These are phyloP conservation scores for Drosophila baimaii DNA, from an alignment of 1,140 invertebrate genomes.

Conservation along the genomic window DNA sequence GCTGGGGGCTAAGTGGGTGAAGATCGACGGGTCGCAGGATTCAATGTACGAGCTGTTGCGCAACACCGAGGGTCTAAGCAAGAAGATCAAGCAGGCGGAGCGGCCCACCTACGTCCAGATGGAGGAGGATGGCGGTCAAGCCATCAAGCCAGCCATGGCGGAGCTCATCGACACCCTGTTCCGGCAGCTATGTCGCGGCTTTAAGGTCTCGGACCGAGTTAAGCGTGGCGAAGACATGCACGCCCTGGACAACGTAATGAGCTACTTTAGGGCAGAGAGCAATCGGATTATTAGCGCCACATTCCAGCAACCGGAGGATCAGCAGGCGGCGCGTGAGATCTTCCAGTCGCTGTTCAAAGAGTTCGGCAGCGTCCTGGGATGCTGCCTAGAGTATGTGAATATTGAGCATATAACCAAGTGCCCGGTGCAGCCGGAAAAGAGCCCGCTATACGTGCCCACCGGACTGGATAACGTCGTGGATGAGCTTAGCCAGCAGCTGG, in stretches of 20 bases:
- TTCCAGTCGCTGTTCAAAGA: constrained; percentile 79
- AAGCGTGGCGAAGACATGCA: constrained; percentile 61
- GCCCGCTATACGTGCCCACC: constrained; percentile 76
- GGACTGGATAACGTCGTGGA: constrained; percentile 81
- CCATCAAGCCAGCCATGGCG: constrained; percentile 51
- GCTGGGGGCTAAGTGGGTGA: constrained; percentile 87
- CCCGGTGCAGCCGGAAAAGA: constrained; percentile 45
- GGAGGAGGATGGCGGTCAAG: constrained; percentile 11
- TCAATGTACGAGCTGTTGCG: constrained; percentile 73
- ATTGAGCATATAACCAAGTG: constrained; percentile 74
- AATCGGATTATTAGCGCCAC: constrained; percentile 43
- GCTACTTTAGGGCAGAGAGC: constrained; percentile 74
- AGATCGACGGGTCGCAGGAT: constrained; percentile 69
- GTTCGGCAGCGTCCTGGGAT: constrained; percentile 74
- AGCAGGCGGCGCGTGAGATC: constrained; percentile 62
- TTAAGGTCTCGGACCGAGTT: constrained; percentile 61
- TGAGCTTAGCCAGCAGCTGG: constrained; percentile 53
- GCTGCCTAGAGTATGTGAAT: constrained; percentile 76
- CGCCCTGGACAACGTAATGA: constrained; percentile 73
- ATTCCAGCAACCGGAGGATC: constrained; percentile 57
- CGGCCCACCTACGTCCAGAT: constrained; percentile 47
- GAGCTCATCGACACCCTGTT: constrained; percentile 70
- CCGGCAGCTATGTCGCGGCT: constrained; percentile 67
- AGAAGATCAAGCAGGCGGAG: constrained; percentile 58
- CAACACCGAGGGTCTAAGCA: constrained; percentile 62